These are phyloP conservation scores for Cyclina sinensis DNA, from an alignment of 1,140 invertebrate species.

Conservation along the genomic window DNA sequence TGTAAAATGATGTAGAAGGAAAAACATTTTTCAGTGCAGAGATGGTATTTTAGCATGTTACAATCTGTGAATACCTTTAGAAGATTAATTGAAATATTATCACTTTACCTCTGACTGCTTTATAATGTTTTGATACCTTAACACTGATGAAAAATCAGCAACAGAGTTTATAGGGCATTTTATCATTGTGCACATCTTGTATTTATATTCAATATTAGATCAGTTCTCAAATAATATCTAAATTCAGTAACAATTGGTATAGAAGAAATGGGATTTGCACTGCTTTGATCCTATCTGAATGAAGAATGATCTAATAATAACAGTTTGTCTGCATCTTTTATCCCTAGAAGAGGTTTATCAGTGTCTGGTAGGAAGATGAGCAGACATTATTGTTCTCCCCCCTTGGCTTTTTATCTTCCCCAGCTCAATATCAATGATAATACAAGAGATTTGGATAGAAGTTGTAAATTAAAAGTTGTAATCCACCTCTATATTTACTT, in stretches of 20 bases:
- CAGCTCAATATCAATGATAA: background rate
- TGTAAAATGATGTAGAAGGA: background rate
- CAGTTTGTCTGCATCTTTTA: background rate
- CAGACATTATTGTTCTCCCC: background rate
- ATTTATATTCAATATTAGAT: background rate
- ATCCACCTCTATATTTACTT: no score
- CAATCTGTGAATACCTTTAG: background rate
- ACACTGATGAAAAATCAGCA: background rate
- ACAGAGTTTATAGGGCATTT: background rate
- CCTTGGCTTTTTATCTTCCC: background rate
- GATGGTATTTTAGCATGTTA: background rate
- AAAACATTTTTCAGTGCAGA: no score
- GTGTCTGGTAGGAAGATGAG: background rate
- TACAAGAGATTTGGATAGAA: no score
- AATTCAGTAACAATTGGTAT: background rate
- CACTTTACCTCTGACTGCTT: no score
- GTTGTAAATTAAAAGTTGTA: no score
- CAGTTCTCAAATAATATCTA: background rate
- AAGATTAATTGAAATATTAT: no score
- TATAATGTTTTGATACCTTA: no score
- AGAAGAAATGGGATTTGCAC: background rate
- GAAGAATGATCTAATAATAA: slow-evolving; percentile 12
- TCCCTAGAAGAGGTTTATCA: background rate
- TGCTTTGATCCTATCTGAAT: background rate
- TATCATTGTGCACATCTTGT: background rate